Evolutionary conservation across 2,888 invertebrate species (phyloP).

Genomic region (Poecilobothrus nobilitatus): DNA sequence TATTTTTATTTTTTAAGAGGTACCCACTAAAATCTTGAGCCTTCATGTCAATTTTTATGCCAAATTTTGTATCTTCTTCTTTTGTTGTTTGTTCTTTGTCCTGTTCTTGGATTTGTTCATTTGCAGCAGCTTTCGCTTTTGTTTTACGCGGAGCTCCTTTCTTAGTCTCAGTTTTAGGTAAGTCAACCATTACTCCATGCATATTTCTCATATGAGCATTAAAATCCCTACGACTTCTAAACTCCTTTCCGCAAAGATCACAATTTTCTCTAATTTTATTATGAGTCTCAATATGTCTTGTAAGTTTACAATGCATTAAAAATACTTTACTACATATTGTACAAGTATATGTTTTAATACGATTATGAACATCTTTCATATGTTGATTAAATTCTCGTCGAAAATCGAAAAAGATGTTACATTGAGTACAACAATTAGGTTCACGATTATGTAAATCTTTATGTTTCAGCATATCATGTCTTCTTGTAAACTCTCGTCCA

Average conservation of each 20-base stretch:
- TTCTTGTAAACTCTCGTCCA: background rate
- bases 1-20: background rate
- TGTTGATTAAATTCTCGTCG: background rate
- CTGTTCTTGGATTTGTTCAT: background rate
- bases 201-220: background rate
- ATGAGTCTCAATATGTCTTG: background rate
- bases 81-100: background rate
- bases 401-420: background rate
- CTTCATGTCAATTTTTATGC: background rate
- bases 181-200: background rate
- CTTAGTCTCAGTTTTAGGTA: background rate
- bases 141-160: background rate
- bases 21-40: slow-evolving; percentile 1
- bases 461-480: background rate
- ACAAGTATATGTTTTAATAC: background rate
- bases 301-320: slow-evolving; percentile 4
- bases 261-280: slow-evolving; percentile 7
- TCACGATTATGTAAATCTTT: background rate
- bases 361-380: slow-evolving; percentile 3
- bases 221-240: background rate
- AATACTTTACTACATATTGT: background rate
- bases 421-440: background rate
- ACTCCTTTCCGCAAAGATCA: background rate
- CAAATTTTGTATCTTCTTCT: background rate
- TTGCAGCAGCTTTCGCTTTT: background rate